phyloP scores from a whole-genome alignment of 2,888 invertebrate genomes.

The Anarsia innoxiella region DNA sequence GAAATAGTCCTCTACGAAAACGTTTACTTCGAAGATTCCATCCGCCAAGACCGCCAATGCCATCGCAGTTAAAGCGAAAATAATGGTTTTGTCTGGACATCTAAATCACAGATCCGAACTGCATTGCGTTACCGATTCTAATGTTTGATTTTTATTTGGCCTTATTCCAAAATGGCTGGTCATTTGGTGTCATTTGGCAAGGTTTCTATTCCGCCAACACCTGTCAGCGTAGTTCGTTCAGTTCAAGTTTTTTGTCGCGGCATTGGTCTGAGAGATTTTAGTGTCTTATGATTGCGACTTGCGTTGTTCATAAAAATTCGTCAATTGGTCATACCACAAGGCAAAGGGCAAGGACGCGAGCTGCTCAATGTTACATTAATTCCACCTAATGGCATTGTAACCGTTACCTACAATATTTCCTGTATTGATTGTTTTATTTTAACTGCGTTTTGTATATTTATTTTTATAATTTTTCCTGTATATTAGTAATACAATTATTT shows the following conservation, averaged over 20 bases:
- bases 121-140: conserved; percentile 11
- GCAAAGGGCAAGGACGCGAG: conserved; percentile 40
- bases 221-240: conserved; percentile 48
- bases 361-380: conserved; percentile 20
- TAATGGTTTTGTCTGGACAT: too few relatives aligned
- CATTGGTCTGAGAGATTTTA: too few relatives aligned
- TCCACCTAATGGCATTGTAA: conserved; percentile 20
- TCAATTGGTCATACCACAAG: conserved; percentile 21
- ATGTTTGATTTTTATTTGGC: conserved; percentile 12
- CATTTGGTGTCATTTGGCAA: conserved; percentile 66
- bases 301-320: conserved; percentile 4
- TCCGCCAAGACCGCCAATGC: too few relatives aligned
- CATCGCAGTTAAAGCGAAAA: too few relatives aligned
- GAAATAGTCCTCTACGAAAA: too few relatives aligned
- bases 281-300: too few relatives aligned
- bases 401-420: conserved; percentile 16
- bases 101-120: too few relatives aligned
- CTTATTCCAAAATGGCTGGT: conserved; percentile 35
- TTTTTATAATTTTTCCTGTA: too few relatives aligned
- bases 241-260: conserved; percentile 24
- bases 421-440: conserved; percentile 12
- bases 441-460: too few relatives aligned
- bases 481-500: too few relatives aligned
- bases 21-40: too few relatives aligned
- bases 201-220: conserved; percentile 45